Base-by-base conservation (phyloP, 2,797 vertebrate genomes). In the Eulemur coronatus region DNA sequence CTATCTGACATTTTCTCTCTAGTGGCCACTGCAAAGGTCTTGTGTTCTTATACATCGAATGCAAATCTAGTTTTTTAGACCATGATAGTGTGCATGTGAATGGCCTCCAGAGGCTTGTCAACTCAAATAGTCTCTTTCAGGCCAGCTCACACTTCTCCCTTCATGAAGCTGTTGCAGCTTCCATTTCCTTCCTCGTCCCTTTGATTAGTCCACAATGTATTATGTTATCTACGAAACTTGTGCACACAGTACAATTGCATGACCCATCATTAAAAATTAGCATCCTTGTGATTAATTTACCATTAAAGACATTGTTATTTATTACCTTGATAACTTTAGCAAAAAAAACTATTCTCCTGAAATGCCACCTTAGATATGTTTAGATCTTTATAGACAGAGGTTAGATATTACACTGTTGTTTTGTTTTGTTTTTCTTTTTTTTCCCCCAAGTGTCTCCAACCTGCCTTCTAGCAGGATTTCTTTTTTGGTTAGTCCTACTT, bases 11-110 rank as follows among this genome's bases (percentile, higher is more conserved):
- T 81, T n/a, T 59, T 35, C 15, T 61, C 61, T 69, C 26, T 4
- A 10, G 35, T 41, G n/a, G 35, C 35, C 41, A 22, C 7, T 13
- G 35, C 35, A 7, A 38, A 61, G 24, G 20, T 22, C 67, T 55
- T 7, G 9, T 17, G n/a, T 43, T 41, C 59, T 80, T 20, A 20
- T 0, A 17, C 0, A 5, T 12, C 1, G 20, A 41, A 15, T 8
- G 0, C 41, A 70, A 13, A 38, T 50, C 41, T 24, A 1, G 30
- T 55, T 59, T 57, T 92, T 52, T 38, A 48, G 46, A 18, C 55
- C 15, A 1, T 35, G 59, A 72, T 24, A 11, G 14, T 7, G 5
- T 33, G 8, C 1, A 0, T 84, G 33, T 28, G 43, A 55, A 12
- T 43, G 28, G 30, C 7, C 28, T 59, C n/a, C 2, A 12, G 48